Percentiles rank a stretch among this genome's conserved stretches.
phyloP scores from a whole-genome alignment of 2,113 vertebrate genomes.

The Sinocyclocheilus grahami region DNA sequence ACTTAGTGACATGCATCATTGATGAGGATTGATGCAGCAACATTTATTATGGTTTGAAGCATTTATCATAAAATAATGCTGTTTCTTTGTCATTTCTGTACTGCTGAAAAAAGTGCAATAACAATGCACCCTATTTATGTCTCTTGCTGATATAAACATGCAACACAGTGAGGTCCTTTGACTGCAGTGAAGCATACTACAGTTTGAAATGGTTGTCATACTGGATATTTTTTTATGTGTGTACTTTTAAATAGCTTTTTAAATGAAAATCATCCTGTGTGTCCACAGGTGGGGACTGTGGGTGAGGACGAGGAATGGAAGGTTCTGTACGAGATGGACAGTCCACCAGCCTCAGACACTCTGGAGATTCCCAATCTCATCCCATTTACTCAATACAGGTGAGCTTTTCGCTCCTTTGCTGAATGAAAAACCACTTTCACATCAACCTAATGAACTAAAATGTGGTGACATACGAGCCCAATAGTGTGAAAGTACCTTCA shows the following conservation, averaged over 20 bases:
- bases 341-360: slow-evolving; percentile 82
- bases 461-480: background rate
- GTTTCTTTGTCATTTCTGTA: background rate
- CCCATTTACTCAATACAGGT: slow-evolving; percentile 96
- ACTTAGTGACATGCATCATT: background rate
- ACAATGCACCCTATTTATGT: background rate
- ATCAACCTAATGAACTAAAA: background rate
- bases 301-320: slow-evolving; percentile 87
- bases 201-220: background rate
- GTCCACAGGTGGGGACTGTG: slow-evolving; percentile 79
- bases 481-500: background rate
- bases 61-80: background rate
- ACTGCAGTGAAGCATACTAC: background rate
- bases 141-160: background rate
- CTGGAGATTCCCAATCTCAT: slow-evolving; percentile 86
- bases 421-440: background rate
- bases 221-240: background rate
- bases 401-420: slow-evolving; percentile 54
- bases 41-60: background rate
- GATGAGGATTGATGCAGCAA: background rate
- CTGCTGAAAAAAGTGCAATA: background rate
- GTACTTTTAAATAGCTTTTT: background rate
- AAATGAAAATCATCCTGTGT: background rate
- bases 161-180: background rate
- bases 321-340: slow-evolving; percentile 83